Evolutionary conservation across 2,797 vertebrate genomes (phyloP).

Genomic region (Amblyraja radiata): DNA sequence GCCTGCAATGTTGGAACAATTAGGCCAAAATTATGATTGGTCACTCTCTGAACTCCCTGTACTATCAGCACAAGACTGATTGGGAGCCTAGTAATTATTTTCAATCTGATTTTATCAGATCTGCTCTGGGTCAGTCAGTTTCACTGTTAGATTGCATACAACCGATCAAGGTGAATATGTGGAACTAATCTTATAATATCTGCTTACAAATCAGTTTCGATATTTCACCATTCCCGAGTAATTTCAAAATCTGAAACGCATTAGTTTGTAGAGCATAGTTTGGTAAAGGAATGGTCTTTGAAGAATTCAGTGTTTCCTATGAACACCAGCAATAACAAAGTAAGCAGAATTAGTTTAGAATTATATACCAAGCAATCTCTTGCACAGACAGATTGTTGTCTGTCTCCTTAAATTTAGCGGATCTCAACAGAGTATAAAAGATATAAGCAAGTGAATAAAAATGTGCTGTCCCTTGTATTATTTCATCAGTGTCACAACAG

Average conservation of each 20-base stretch:
- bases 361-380: slow-evolving; percentile 46
- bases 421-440: slow-evolving; percentile 50
- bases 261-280: slow-evolving; percentile 51
- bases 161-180: background rate
- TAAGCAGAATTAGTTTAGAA: slow-evolving; percentile 65
- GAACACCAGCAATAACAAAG: slow-evolving; percentile 51
- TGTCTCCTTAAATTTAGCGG: slow-evolving; percentile 53
- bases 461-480: slow-evolving; percentile 62
- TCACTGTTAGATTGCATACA: background rate
- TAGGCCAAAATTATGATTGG: slow-evolving; percentile 8
- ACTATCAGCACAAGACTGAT: background rate
- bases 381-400: slow-evolving; percentile 54
- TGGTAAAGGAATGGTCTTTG: slow-evolving; percentile 48
- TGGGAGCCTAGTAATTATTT: slow-evolving; percentile 14
- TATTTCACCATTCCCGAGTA: slow-evolving; percentile 45
- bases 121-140: background rate
- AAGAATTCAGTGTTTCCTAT: slow-evolving; percentile 50
- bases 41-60: background rate
- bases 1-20: slow-evolving; percentile 19
- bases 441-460: slow-evolving; percentile 61
- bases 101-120: slow-evolving; percentile 16
- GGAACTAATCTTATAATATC: slow-evolving; percentile 14
- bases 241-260: slow-evolving; percentile 40
- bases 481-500: slow-evolving; percentile 64
- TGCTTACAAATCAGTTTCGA: slow-evolving; percentile 13